Evolutionary conservation across 2,797 vertebrate species (phyloP), one percentile per base, ranked within the genome.

Genomic region (Streptopelia turtur): DNA sequence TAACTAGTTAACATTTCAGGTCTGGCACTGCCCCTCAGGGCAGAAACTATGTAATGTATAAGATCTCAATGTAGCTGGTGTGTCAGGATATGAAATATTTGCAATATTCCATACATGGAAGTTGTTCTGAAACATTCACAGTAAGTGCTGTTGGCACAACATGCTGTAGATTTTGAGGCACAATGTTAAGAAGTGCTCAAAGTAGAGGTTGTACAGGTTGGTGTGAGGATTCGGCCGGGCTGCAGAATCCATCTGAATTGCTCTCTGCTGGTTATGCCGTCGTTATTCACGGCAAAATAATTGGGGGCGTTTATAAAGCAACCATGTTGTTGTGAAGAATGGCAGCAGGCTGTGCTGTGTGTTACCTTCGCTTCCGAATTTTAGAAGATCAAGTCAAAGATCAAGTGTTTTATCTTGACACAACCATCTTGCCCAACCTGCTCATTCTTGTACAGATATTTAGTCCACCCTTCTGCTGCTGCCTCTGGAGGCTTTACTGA

Each of bases 61-160:
- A 64, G 49, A 68, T 33, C 25, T 79, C 27, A 41, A 3, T 39
- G 41, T 25, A 22, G 23, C 75, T 78, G 64, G 55, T 30, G 6
- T 0, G 1, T 47, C 0, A 1, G 53, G 41, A 21, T 59, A 5
- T 47, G 64, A 41, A 22, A 8, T 12, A 20, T 45, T 45, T n/a
- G 49, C 49, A 25, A 25, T 45, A 45, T 45, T 49, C 21, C 3
- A 20, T 35, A 21, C 1, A 0, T 5, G 14, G 59, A 52, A 30
- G 21, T 6, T 2, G 21, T 50, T 55, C 37, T 49, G 69, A 13
- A 66, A 20, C 11, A 1, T 18, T 45, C 45, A 8, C 45, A 13
- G 49, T 20, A 17, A 61, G 18, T 6, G 25, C 41, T 55, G n/a
- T 14, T 79, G 81, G 56, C 35, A 37, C 63, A 59, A 18, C 21